Evolutionary conservation across 2,113 vertebrate species (phyloP), one percentile per base, ranked within the genome.

Genomic region (Camelus dromedarius): DNA sequence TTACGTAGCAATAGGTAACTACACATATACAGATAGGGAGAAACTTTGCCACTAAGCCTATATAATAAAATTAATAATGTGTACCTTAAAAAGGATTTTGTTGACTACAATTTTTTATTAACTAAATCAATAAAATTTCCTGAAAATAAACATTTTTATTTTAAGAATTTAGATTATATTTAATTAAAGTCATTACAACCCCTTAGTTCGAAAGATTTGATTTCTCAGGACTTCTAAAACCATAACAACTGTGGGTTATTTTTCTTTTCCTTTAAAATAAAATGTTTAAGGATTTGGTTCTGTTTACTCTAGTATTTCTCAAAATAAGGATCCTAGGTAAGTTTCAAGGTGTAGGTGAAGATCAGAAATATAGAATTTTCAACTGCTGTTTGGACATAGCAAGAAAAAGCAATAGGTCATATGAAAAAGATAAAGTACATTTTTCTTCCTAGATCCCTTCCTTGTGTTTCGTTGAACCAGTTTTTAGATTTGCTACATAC

Each of bases 291-390:
- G 11, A 46, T 69, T 73, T 88, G 7, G 8, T 75, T 92, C 28
- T 67, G 28, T 95, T 94, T 89, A 81, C 35, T 95, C 22, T 79
- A 52, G 24, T 54, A 38, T 73, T 96, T 93, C 60, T 95, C 62
- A 91, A 93, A 96, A 94, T 94, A 94, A 73, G 15, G 14, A 90
- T 90, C 50, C 13, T 11, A 79, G 52, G 13, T 79, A 56, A 70
- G 58, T 72, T 80, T 89, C 20, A 70, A 48, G 28, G 60, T 90
- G 26, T 93, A 50, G 32, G 13, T 94, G 69, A 95, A 69, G 18
- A 94, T 88, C 30, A 82, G n/a, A 93, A 94, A 91, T 91, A 85
- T 0, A 90, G 10, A 84, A 89, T 64, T 91, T 96, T 67, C 54
- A 95, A 85, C 11, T 94, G 13, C 3, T 82, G 8, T 91, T 92